Conservation (phyloP, 2,888 invertebrate species). For the Latrodectus hesperus region DNA sequence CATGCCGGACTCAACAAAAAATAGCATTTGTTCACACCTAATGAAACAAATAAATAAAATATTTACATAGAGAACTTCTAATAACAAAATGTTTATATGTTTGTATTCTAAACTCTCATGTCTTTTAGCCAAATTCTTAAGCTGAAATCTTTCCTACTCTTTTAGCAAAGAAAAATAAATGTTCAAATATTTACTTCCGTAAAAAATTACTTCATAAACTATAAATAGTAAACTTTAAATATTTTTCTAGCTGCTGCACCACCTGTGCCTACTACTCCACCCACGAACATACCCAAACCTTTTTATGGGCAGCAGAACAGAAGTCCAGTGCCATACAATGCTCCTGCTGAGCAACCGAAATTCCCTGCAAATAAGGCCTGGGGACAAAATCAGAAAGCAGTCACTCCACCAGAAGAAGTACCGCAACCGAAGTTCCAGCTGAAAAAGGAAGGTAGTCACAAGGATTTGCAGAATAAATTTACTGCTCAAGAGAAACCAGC, state of each 20-base stretch:
- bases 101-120: no score
- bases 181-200: no score
- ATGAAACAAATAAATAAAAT: no score
- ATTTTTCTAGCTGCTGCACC: not conserved
- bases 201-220: no score
- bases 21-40: no score
- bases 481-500: conserved; percentile 8
- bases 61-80: no score
- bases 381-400: conserved; percentile 32
- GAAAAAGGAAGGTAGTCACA: conserved; percentile 55
- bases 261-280: conserved; percentile 20
- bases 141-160: no score
- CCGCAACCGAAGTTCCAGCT: conserved; percentile 41
- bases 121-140: no score
- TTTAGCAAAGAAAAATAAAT: no score
- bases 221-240: no score
- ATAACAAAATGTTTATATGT: no score
- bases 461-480: conserved; percentile 57
- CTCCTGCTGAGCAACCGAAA: conserved; percentile 8
- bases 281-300: conserved; percentile 24
- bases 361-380: conserved; percentile 18
- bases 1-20: no score
- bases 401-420: conserved; percentile 11
- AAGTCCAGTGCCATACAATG: conserved; percentile 41
- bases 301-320: conserved; percentile 50